Evolutionary conservation across 2,113 vertebrate genomes (phyloP), one percentile per base, ranked within the genome.

Genomic region (Vulpes lagopus): DNA sequence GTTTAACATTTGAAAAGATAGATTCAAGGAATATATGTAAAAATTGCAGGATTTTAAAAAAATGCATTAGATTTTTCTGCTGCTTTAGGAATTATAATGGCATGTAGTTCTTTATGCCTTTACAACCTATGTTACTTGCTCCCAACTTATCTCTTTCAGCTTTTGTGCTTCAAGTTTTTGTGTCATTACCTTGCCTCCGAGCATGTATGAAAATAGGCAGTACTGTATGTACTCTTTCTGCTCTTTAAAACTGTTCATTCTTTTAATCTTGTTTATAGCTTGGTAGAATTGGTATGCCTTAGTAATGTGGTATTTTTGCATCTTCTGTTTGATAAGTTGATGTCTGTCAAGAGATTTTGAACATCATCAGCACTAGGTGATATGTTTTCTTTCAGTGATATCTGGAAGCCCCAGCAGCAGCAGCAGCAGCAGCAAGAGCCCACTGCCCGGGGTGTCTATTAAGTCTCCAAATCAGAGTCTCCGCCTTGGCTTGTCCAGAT

Each of bases 401-500:
- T 96, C 99, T 0, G 99, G 99, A 95, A 98, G 97, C 43, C 35
- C 35, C 38, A 38, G 38, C 38, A 38, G 38, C 38, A 38, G 38
- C 38, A 38, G 38, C 38, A 38, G 38, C 38, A 38, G 38, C 59
- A 98, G 93, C 76, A 78, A 7, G 25, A 78, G 43, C 76, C 97
- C 35, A 62, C 95, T 30, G 97, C 97, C 92, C 89, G 91, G 82
- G 67, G 38, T 95, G 79, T 35, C 98, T 0, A 87, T 98, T 30
- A 99, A 98, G 98, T 99, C 99, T 95, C 99, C 99, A 0, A 98
- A 98, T 95, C 99, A 99, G 53, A 99, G 99, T 92, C 99, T 99
- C 38, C 99, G 99, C 10, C 99, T 99, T 0, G 99, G 99, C 93
- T 98, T 99, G 88, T 99, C 99, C 89, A 99, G 99, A 69, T 98